phyloP scores from a whole-genome alignment of 2,888 invertebrate species.

The Leptinotarsa juncta region DNA sequence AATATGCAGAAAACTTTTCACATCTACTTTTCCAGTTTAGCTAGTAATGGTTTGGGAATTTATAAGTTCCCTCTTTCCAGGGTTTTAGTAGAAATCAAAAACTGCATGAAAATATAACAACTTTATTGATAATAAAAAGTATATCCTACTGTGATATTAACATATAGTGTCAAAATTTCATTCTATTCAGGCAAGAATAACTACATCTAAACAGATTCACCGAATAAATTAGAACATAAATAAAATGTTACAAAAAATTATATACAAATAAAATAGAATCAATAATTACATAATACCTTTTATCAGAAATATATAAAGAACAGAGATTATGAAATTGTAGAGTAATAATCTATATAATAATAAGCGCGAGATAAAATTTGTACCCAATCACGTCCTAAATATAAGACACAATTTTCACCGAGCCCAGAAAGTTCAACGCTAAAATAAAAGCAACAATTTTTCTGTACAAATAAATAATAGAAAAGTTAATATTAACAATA shows the following conservation, averaged over 20 bases:
- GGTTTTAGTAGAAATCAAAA: slow-evolving; percentile 5
- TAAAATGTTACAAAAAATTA: slow-evolving; percentile 45
- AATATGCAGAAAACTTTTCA: no score
- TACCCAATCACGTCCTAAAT: slow-evolving; percentile 31
- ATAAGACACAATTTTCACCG: slow-evolving; percentile 33
- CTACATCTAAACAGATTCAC: slow-evolving; percentile 47
- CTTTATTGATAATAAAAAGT: slow-evolving; percentile 60
- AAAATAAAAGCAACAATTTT: slow-evolving; percentile 55
- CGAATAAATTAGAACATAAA: slow-evolving; percentile 52
- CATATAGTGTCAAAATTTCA: slow-evolving; percentile 54
- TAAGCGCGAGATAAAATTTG: slow-evolving; percentile 32
- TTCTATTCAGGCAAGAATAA: slow-evolving; percentile 57
- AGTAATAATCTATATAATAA: slow-evolving; percentile 25
- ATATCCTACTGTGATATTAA: slow-evolving; percentile 59
- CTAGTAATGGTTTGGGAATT: no score
- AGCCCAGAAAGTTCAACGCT: slow-evolving; percentile 38
- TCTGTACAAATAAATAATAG: slow-evolving; percentile 58
- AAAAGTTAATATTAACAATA: slow-evolving; percentile 53
- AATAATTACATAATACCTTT: slow-evolving; percentile 24
- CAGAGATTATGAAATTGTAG: slow-evolving; percentile 16
- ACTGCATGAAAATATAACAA: slow-evolving; percentile 61
- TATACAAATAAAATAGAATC: slow-evolving; percentile 41
- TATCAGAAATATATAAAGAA: slow-evolving; percentile 3
- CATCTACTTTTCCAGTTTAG: no score
- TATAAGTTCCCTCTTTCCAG: neutral